phyloP scores from a whole-genome alignment of 1,140 invertebrate species.

The Archegozetes longisetosus region DNA sequence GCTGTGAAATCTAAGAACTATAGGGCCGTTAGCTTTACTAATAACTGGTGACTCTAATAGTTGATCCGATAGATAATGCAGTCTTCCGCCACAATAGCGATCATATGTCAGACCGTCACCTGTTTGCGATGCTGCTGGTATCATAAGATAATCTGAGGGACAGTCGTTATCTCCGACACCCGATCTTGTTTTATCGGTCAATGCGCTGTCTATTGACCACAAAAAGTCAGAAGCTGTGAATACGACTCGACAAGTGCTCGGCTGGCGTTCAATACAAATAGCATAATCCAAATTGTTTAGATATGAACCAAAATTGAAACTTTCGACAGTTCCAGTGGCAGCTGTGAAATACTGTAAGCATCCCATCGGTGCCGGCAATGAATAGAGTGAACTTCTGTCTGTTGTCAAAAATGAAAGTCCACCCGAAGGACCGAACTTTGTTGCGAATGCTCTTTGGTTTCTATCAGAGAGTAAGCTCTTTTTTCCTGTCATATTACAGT shows the following conservation, averaged over 20 bases:
- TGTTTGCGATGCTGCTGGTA: conserved; percentile 13
- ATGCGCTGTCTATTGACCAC: conserved; percentile 5
- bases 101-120: conserved; percentile 15
- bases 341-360: conserved; percentile 47
- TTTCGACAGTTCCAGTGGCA: conserved; percentile 36
- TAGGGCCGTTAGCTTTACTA: conserved; percentile 16
- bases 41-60: neutral
- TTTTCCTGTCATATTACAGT: neutral
- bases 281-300: conserved; percentile 23
- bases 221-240: conserved; percentile 8
- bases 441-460: neutral
- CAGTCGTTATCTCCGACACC: conserved; percentile 16
- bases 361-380: conserved; percentile 38
- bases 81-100: conserved; percentile 16
- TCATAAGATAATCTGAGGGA: conserved; percentile 14
- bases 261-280: conserved; percentile 22
- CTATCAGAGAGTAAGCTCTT: neutral
- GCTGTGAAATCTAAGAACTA: conserved; percentile 16
- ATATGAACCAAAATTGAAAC: conserved; percentile 40
- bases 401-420: neutral
- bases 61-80: neutral
- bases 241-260: conserved; percentile 21
- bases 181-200: neutral
- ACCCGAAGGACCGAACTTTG: neutral
- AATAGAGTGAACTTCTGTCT: conserved; percentile 7